Evolutionary conservation across 2,888 invertebrate species (phyloP), one percentile per base, ranked within the genome.

Genomic region (Agrotis segetum): DNA sequence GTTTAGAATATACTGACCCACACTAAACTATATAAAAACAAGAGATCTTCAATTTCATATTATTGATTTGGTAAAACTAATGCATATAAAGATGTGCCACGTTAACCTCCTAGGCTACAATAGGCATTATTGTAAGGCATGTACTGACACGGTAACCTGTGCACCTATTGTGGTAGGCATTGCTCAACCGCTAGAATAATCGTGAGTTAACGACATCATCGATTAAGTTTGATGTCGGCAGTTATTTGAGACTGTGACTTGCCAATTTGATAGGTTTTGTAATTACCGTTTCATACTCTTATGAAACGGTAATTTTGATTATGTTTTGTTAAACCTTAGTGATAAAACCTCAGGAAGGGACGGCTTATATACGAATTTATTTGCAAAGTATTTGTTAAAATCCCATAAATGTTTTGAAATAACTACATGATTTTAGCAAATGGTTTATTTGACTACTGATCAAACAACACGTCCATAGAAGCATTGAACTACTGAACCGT

Each of bases 71-170:
- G 24, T n/a, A 67, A 75, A 19, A n/a, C 34, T 44, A 17, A 63
- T 70, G 53, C 34, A 62, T 70, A 59, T 14, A 64, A 75, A 60
- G 67, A 76, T 65, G 67, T 60, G 40, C 19, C 13, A 44, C 50
- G 5, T 61, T 53, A 46, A 66, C 66, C 47, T 56, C 46, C 49
- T 50, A 17, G n/a, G 21, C 44, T 44, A 72, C 58, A 80, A 63
- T 59, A 70, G 70, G n/a, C 55, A 78, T 71, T 72, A 77, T 63
- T 60, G 46, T 47, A 52, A 64, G 40, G 21, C 52, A 64, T 59
- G 63, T n/a, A 61, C 52, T 69, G 72, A 69, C 76, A 76, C 53
- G 34, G 49, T 68, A 67, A 80, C 72, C 68, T 67, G 9, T 61
- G 19, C 59, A 60, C 66, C 61, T 55, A 64, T 50, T 67, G 67